Conservation (phyloP, 2,888 invertebrate species). For the Lithophane leautieri region DNA sequence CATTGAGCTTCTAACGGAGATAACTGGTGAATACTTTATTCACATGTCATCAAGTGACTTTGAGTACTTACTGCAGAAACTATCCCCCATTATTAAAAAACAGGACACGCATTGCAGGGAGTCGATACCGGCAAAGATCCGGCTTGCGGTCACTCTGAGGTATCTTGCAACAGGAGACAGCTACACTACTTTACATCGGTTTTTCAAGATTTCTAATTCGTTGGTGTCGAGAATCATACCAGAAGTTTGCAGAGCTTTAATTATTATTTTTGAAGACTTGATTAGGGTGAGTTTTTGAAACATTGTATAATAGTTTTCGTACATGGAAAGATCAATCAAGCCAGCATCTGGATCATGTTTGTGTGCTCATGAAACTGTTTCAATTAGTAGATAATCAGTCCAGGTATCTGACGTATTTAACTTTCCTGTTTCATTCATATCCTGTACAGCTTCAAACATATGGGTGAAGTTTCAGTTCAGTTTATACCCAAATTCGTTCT, state of each 20-base stretch:
- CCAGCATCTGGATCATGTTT: background rate
- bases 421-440: background rate
- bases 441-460: background rate
- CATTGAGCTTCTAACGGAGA: slow-evolving; percentile 18
- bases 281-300: slow-evolving; percentile 26
- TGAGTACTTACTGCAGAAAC: slow-evolving; percentile 46
- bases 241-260: slow-evolving; percentile 45
- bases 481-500: background rate
- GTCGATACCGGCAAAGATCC: slow-evolving; percentile 45
- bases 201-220: slow-evolving; percentile 46
- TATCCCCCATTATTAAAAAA: slow-evolving; percentile 47
- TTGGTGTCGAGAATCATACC: slow-evolving; percentile 41
- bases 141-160: slow-evolving; percentile 42
- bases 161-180: slow-evolving; percentile 46
- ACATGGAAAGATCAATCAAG: background rate
- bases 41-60: slow-evolving; percentile 54
- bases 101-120: slow-evolving; percentile 45
- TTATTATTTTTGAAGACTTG: slow-evolving; percentile 31
- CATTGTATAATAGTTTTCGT: background rate
- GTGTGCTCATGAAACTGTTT: background rate
- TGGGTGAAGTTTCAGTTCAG: background rate
- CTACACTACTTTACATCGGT: slow-evolving; percentile 30
- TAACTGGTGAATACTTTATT: slow-evolving; percentile 38
- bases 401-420: background rate
- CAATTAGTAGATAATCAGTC: background rate